phyloP scores from a whole-genome alignment of 2,113 vertebrate species.

The Prochilodus magdalenae region DNA sequence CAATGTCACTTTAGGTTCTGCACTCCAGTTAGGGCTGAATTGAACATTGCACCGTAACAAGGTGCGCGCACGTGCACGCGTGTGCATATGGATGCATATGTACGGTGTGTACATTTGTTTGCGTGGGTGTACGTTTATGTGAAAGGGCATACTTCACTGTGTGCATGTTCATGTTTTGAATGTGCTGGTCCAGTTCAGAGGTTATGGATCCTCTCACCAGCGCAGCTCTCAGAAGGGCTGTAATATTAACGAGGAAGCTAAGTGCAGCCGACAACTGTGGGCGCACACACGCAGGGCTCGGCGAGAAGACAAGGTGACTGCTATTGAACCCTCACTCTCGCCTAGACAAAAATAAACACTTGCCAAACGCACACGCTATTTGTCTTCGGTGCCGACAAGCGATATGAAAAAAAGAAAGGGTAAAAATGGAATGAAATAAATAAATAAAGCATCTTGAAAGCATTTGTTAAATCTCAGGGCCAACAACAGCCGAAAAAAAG shows the following conservation, averaged over 20 bases:
- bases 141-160: constrained; percentile 30
- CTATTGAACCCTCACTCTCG: constrained; percentile 47
- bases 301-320: constrained; percentile 45
- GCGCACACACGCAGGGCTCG: constrained; percentile 50
- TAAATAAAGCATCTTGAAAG: constrained; percentile 61
- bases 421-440: constrained; percentile 49
- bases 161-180: constrained; percentile 20
- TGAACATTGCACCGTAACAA: constrained; percentile 36
- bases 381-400: constrained; percentile 55
- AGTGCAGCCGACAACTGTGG: constrained; percentile 64
- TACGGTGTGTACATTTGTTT: constrained; percentile 19
- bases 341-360: constrained; percentile 61
- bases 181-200: constrained; percentile 42
- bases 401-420: constrained; percentile 25
- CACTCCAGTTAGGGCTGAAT: constrained; percentile 28
- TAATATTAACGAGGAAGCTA: constrained; percentile 69
- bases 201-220: constrained; percentile 51
- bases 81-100: constrained; percentile 5
- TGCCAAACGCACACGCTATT: constrained; percentile 44
- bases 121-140: constrained; percentile 30
- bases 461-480: constrained; percentile 58
- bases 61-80: constrained; percentile 9
- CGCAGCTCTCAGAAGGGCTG: constrained; percentile 63
- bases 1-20: constrained; percentile 23
- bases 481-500: constrained; percentile 20